A percentile compares a stretch with the other conserved stretches of the same genome.
Evolutionary conservation across 2,888 invertebrate genomes (phyloP).

Genomic region (Pandemis corylana): DNA sequence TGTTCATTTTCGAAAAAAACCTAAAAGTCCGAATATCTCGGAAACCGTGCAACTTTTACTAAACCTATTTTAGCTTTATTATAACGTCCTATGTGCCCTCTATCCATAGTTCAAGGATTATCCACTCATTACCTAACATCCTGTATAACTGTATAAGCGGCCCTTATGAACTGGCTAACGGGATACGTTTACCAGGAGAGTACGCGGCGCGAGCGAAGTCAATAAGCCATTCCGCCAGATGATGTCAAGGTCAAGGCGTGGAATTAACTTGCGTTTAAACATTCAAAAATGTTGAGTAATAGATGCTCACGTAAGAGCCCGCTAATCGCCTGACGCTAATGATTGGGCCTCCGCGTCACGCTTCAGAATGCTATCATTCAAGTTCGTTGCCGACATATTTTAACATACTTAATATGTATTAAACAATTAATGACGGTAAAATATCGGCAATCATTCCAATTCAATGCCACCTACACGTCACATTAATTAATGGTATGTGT

Average conservation of each 20-base stretch:
- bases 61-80: too few relatives aligned
- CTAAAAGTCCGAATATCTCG: too few relatives aligned
- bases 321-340: slow-evolving; percentile 20
- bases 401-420: slow-evolving; percentile 49
- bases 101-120: too few relatives aligned
- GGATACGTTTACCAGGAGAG: neutral
- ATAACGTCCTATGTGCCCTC: too few relatives aligned
- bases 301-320: slow-evolving; percentile 17
- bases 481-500: slow-evolving; percentile 9
- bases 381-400: slow-evolving; percentile 58
- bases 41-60: too few relatives aligned
- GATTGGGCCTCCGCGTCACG: slow-evolving; percentile 34
- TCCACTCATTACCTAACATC: too few relatives aligned
- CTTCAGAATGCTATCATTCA: slow-evolving; percentile 57
- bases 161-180: neutral
- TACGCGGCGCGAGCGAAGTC: neutral
- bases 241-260: slow-evolving; percentile 10
- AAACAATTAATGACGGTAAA: slow-evolving; percentile 39
- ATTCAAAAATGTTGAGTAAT: slow-evolving; percentile 8
- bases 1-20: too few relatives aligned
- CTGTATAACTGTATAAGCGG: too few relatives aligned
- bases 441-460: neutral
- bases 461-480: neutral
- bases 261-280: slow-evolving; percentile 5
- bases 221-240: slow-evolving; percentile 5